Evolutionary conservation across 2,888 invertebrate genomes (phyloP).

Genomic region (Ametastegia equiseti): DNA sequence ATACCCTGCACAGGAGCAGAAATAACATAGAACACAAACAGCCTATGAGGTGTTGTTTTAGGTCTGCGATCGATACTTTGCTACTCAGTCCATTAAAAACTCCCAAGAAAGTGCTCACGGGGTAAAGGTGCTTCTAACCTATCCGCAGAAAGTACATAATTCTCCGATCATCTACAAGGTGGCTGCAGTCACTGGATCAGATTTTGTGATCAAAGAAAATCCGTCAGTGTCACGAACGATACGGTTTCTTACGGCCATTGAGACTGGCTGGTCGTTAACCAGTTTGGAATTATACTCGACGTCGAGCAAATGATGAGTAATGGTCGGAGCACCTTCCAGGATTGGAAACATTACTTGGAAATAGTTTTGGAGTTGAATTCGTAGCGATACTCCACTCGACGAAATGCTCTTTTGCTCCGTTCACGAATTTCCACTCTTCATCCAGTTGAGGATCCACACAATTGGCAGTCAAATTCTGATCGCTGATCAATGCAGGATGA

Average conservation of each 20-base stretch:
- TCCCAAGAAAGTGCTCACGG: background rate
- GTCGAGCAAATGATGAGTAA: background rate
- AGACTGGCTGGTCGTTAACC: background rate
- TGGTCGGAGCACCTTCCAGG: background rate
- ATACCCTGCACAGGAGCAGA: background rate
- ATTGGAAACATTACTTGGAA: background rate
- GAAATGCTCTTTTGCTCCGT: background rate
- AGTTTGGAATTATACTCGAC: background rate
- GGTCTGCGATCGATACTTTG: conserved; percentile 26
- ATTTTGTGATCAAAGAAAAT: too few species aligned
- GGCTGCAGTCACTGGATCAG: too few species aligned
- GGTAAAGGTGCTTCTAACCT: background rate
- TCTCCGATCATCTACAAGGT: too few species aligned
- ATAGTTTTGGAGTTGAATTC: background rate
- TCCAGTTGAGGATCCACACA: background rate
- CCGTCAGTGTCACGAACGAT: too few species aligned
- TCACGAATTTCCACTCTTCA: background rate
- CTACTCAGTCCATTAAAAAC: background rate
- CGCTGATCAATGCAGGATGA: too few species aligned
- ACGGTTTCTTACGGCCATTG: background rate
- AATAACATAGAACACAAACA: background rate
- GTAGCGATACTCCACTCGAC: background rate
- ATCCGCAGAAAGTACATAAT: too few species aligned
- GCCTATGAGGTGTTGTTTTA: background rate
- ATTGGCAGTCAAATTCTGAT: too few species aligned